Evolutionary conservation across 2,888 invertebrate genomes (phyloP), one percentile per base, ranked within the genome.

Genomic region (Ornithoptera priamus): DNA sequence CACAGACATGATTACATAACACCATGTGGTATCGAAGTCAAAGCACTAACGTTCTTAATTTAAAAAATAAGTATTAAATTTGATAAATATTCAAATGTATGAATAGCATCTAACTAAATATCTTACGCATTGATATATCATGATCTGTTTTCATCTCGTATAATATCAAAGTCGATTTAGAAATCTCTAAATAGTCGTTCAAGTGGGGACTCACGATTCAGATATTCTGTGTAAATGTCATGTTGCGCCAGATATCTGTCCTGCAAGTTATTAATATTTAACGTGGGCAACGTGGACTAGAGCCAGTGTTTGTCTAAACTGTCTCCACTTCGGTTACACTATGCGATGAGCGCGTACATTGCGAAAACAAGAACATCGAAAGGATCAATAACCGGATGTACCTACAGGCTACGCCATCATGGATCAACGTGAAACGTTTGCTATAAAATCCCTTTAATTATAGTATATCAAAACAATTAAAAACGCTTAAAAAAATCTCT

Each of bases 251-350:
- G 57, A 58, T 18, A 58, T 22, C 57, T 58, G 57, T 58, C 57
- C 57, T 22, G 57, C 57, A 24, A 22, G 20, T 22, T 58, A 58
- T 58, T 58, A 58, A 58, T 58, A 58, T 58, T 58, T 58, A 58
- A 58, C 12, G 57, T 58, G 62, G 62, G 18, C 60, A 60, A 62
- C 15, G 46, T 62, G 18, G 42, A 20, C 22, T 22, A 58, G 20
- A n/a, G 36, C 22, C 57, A 58, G 57, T 36, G 36, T 62, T 62
- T 62, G 20, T 62, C 39, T 39, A 39, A 7, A 10, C 20, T 62
- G 39, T 62, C 36, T 20, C 1, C n/a, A 36, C 36, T 18, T 42
- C 22, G 22, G 57, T 22, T 22, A 58, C n/a, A 22, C 57, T 22
- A 15, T 58, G 57, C 20, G 57, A 58, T 15, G 20, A 58, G 57